These are phyloP conservation scores for Trachelus iudaicus DNA, from an alignment of 2,888 invertebrate species.

Conservation along the genomic window DNA sequence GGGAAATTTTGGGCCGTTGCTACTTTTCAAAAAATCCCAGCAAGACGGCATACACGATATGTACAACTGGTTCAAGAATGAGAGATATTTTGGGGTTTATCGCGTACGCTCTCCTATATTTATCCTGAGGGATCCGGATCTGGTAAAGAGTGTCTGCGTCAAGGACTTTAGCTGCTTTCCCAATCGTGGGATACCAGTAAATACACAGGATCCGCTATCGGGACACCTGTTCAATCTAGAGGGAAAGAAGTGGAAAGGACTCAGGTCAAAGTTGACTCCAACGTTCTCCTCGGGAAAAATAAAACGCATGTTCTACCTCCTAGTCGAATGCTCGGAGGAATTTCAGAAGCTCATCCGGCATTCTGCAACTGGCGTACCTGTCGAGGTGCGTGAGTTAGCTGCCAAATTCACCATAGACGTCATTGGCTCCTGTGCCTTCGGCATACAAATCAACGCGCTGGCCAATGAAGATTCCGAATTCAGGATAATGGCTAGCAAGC, in stretches of 20 bases:
- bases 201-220: constrained; percentile 56
- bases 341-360: constrained; percentile 51
- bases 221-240: constrained; percentile 63
- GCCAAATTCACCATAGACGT: constrained; percentile 68
- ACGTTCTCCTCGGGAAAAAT: constrained; percentile 68
- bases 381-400: constrained; percentile 64
- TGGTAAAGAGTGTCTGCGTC: constrained; percentile 52
- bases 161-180: constrained; percentile 54
- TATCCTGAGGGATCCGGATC: constrained; percentile 55
- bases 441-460: constrained; percentile 65
- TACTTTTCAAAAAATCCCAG: constrained; percentile 53
- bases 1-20: constrained; percentile 52
- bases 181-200: constrained; percentile 58
- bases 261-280: constrained; percentile 66
- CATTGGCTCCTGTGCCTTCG: constrained; percentile 67
- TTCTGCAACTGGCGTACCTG: constrained; percentile 17
- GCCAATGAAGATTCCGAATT: constrained; percentile 62
- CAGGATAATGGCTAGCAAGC: constrained; percentile 54
- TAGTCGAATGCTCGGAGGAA: constrained; percentile 60
- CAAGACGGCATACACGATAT: constrained; percentile 54
- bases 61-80: constrained; percentile 56
- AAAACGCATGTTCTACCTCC: constrained; percentile 65
- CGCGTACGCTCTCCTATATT: constrained; percentile 55
- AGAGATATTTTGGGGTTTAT: constrained; percentile 54
- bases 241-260: constrained; percentile 64